Percentiles rank a stretch among this genome's conserved stretches.
These are phyloP conservation scores for Leucopternis melanops DNA, from an alignment of 2,113 vertebrate species.

Conservation along the genomic window DNA sequence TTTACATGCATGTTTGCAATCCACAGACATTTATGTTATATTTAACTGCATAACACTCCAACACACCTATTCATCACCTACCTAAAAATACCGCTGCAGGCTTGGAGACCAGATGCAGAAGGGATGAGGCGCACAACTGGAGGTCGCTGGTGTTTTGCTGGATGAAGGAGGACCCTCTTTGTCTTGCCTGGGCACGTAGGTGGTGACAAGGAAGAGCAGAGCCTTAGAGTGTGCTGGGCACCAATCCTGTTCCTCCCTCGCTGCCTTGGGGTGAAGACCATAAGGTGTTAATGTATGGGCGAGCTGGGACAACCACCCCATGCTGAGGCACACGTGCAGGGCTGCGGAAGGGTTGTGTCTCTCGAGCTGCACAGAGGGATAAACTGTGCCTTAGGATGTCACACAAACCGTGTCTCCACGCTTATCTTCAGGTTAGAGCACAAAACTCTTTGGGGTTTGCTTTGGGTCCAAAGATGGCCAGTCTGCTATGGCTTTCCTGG, in stretches of 20 bases:
- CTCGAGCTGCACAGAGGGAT: background rate
- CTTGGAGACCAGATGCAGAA: background rate
- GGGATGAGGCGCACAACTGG: background rate
- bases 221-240: background rate
- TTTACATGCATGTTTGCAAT: background rate
- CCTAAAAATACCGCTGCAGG: background rate
- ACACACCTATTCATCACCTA: background rate
- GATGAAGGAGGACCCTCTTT: background rate
- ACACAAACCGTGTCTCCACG: rapidly evolving
- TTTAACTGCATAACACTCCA: background rate
- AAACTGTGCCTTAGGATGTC: background rate
- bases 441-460: background rate
- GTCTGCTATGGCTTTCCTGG: background rate
- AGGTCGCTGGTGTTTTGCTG: background rate
- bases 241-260: background rate
- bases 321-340: rapidly evolving
- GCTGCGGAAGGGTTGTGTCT: background rate
- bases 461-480: background rate
- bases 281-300: rapidly evolving
- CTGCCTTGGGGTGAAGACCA: background rate
- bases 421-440: background rate
- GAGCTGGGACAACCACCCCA: background rate
- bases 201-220: background rate
- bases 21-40: background rate
- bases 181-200: rapidly evolving